Conservation (phyloP, 1,140 invertebrate species). For the Camponotus pennsylvanicus region DNA sequence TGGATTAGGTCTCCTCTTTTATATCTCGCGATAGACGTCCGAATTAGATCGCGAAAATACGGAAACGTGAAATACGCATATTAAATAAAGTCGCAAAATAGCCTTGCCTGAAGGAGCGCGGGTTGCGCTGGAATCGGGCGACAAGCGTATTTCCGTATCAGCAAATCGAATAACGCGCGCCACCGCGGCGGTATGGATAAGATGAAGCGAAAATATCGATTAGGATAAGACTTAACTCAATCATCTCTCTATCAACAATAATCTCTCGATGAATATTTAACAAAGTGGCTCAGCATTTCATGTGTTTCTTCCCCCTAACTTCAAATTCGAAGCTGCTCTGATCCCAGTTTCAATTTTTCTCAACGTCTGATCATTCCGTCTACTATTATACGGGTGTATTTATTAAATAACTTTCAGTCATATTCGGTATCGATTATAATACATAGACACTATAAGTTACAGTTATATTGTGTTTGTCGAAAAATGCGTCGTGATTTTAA, state of each 20-base stretch:
- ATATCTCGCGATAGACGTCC: constrained; percentile 9
- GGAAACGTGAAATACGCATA: constrained; percentile 58
- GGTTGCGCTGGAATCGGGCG: constrained; percentile 46
- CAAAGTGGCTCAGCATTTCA: constrained; percentile 39
- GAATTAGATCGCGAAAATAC: constrained; percentile 55
- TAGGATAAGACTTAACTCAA: constrained; percentile 57
- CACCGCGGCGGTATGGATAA: constrained; percentile 43
- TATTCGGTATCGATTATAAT: background rate
- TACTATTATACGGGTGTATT: background rate
- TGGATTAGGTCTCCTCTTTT: background rate
- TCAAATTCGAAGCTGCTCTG: background rate
- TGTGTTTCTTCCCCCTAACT: background rate
- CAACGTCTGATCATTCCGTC: background rate
- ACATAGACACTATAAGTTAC: background rate
- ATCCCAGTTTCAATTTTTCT: background rate
- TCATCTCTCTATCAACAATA: constrained; percentile 49
- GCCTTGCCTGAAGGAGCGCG: constrained; percentile 50
- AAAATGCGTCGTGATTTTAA: background rate
- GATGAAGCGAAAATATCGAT: constrained; percentile 61
- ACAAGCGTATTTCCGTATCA: constrained; percentile 64
- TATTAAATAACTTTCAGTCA: background rate
- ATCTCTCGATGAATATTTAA: constrained; percentile 63
- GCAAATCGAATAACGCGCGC: constrained; percentile 59
- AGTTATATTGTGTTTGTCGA: background rate
- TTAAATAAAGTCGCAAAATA: constrained; percentile 56